Percentiles rank a stretch among this genome's conserved stretches.
Evolutionary conservation across 2,797 vertebrate species (phyloP).

Genomic region (Pogoniulus pusillus): DNA sequence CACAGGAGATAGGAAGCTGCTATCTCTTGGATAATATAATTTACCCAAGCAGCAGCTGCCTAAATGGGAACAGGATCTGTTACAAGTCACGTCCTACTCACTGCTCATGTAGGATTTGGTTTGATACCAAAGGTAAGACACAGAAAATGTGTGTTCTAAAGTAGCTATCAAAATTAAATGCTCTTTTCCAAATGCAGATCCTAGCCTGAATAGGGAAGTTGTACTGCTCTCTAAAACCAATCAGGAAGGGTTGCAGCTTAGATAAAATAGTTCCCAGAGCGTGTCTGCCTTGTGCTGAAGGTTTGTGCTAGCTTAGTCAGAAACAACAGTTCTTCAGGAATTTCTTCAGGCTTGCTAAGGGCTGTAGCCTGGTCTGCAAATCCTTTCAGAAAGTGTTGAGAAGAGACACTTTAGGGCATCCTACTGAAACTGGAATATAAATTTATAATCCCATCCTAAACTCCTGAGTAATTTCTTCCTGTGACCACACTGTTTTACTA

Average conservation of each 20-base stretch:
- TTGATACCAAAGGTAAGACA: neutral
- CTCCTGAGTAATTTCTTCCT: neutral
- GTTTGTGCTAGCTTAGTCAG: neutral
- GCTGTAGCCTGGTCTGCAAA: neutral
- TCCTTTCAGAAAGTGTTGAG: neutral
- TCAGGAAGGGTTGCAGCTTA: neutral
- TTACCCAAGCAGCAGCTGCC: neutral
- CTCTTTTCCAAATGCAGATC: neutral
- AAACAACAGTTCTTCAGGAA: neutral
- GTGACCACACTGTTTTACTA: neutral
- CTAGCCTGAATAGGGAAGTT: neutral
- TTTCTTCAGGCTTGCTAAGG: neutral
- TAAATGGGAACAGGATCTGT: neutral
- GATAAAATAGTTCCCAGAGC: neutral
- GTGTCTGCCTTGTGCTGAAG: neutral
- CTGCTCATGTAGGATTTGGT: neutral
- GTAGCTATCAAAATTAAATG: neutral
- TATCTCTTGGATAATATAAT: neutral
- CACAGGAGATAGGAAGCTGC: neutral
- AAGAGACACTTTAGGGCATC: neutral
- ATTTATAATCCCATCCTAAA: neutral
- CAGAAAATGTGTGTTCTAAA: neutral
- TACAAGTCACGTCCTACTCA: neutral
- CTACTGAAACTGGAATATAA: neutral
- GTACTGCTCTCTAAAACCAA: neutral